Conservation (phyloP, 2,797 vertebrate species). For the Neosilurus hyrtlii region DNA sequence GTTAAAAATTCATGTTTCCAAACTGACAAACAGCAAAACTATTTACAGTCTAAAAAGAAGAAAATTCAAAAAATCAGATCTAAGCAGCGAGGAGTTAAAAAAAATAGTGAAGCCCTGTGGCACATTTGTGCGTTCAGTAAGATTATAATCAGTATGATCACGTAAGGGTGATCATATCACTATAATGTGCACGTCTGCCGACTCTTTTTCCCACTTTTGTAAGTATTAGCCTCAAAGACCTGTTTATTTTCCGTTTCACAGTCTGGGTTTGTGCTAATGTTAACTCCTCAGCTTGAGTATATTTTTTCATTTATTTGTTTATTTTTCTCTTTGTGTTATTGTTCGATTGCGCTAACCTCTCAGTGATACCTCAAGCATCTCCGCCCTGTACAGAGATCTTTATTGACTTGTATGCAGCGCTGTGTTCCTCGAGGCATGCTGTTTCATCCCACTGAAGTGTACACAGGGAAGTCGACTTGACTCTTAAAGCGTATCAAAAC, state of each 20-base stretch:
- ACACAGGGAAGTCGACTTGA: neutral
- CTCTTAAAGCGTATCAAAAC: neutral
- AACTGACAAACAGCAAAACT: neutral
- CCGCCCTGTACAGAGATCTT: conserved; percentile 11
- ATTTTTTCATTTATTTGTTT: conserved; percentile 1
- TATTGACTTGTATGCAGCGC: conserved; percentile 16
- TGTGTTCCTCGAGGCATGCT: conserved; percentile 18
- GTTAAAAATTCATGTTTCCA: no score
- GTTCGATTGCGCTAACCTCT: conserved; percentile 18
- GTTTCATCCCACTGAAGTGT: conserved; percentile 2
- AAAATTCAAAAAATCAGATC: neutral
- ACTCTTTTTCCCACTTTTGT: neutral
- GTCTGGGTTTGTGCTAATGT: neutral
- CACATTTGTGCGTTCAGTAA: neutral
- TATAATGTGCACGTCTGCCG: neutral
- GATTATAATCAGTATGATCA: conserved; percentile 11
- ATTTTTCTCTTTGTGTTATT: neutral
- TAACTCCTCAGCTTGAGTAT: neutral
- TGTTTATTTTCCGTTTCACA: conserved; percentile 6
- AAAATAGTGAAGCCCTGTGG: neutral
- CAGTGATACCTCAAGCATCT: neutral
- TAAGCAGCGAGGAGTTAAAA: neutral
- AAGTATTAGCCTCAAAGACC: conserved; percentile 14
- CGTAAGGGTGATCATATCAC: conserved; percentile 11
- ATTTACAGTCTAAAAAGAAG: neutral